Evolutionary conservation across 1,140 invertebrate genomes (phyloP).

Genomic region (Drosophila gunungcola): DNA sequence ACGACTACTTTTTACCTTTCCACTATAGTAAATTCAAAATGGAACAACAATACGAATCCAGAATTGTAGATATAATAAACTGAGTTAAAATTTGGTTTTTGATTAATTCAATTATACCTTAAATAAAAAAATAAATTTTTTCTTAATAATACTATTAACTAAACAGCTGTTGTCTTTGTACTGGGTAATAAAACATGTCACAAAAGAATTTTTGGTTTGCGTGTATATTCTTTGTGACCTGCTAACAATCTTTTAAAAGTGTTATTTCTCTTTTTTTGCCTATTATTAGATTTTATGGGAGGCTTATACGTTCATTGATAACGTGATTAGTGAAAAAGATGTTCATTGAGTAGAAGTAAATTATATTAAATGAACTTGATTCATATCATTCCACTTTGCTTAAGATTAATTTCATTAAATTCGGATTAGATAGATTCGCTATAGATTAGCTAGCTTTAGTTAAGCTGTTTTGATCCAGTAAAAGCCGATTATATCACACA

Average conservation of each 20-base stretch:
- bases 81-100: not conserved
- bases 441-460: not conserved
- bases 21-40: not conserved
- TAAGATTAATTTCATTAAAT: slow-evolving; percentile 8
- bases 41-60: no score
- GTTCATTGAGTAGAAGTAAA: slow-evolving; percentile 34
- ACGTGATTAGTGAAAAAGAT: slow-evolving; percentile 5
- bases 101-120: not conserved
- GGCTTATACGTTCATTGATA: slow-evolving; percentile 14
- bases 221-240: not conserved
- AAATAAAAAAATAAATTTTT: not conserved
- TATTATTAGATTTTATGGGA: slow-evolving; percentile 1
- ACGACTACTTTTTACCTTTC: not conserved
- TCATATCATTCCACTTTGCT: not conserved
- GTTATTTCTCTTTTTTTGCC: not conserved
- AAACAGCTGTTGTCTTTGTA: not conserved
- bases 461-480: no score
- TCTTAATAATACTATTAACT: not conserved
- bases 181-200: not conserved
- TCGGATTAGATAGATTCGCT: not conserved
- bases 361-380: slow-evolving; percentile 30
- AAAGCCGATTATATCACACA: no score
- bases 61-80: no score
- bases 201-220: not conserved
- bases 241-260: not conserved